Evolutionary conservation across 2,797 vertebrate genomes (phyloP), one percentile per base, ranked within the genome.

Genomic region (Aplochiton taeniatus): DNA sequence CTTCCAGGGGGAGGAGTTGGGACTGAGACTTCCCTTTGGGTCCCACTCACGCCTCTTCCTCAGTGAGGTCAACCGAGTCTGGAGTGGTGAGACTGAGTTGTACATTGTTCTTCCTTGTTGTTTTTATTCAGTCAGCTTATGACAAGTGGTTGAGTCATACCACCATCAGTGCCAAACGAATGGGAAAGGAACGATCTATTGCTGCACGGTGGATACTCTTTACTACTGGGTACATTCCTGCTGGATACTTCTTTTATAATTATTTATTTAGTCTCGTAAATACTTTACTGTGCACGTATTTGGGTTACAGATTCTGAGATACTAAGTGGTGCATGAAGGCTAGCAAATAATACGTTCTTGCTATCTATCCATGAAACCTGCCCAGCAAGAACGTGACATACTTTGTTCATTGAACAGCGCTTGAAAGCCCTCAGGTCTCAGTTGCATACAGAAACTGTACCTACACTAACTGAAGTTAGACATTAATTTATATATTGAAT

Each of bases 1-100:
- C 18, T 93, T 91, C 4, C 82, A 61, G 0, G 88, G 91, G 0
- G 81, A 87, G 3, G 87, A 76, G 0, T 70, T 98, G 43, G 72
- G 86, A 4, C 85, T 97, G 68, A 92, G 60, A 45, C 83, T 98
- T 44, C 96, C 96, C 0, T 98, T 99, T 19, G 96, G 97, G 9
- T 98, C 96, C 0, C 94, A 95, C 50, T 94, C 94, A 0, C 93
- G 94, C 11, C 80, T 76, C 0, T 98, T 99, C 81, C 92, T 98
- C 57, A 85, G 88, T 1, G 93, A 94, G 85, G 91, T 95, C 44
- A 85, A 90, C 83, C 90, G 77, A 63, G 93, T 90, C 0, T 92
- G 91, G 90, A 92, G 92, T 68, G 94, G 95, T 96, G 89, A 75
- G 91, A 16, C 44, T 17, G 11, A 16, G 47, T 31, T 6, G 6